Percentiles rank a stretch among this genome's conserved stretches.
These are phyloP conservation scores for Camarhynchus parvulus DNA, from an alignment of 2,113 vertebrate species.

Conservation along the genomic window DNA sequence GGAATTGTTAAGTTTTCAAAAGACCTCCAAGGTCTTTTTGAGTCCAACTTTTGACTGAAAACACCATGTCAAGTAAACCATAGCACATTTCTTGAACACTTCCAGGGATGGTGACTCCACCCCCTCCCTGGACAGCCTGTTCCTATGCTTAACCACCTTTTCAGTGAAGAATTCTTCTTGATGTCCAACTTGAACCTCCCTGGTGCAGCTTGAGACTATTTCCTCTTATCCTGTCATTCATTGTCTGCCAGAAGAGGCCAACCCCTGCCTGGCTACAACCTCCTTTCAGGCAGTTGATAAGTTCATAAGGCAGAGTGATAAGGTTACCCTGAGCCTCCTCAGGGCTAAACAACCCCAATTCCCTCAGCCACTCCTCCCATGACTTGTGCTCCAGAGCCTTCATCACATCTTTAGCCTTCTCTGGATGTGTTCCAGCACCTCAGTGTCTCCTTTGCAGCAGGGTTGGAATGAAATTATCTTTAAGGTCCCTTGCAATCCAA, in stretches of 20 bases:
- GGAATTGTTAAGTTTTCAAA: not conserved
- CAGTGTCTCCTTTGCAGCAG: not conserved
- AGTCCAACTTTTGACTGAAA: not conserved
- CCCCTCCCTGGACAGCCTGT: fast-evolving
- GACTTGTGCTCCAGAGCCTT: not conserved
- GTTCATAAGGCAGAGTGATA: too few species aligned
- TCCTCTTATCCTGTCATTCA: not conserved
- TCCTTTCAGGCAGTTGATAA: not conserved
- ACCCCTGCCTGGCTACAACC: not conserved
- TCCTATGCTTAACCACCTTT: not conserved
- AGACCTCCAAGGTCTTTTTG: not conserved
- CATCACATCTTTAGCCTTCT: not conserved
- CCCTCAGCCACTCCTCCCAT: not conserved
- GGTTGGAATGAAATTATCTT: not conserved
- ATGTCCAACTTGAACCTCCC: not conserved
- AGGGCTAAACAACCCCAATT: not conserved
- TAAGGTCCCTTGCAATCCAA: not conserved
- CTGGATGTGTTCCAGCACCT: not conserved
- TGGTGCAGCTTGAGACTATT: not conserved
- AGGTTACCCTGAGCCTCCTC: not conserved
- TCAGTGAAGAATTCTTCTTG: not conserved
- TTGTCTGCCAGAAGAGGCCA: not conserved
- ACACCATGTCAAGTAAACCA: not conserved
- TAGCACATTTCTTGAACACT: not conserved
- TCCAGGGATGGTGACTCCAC: not conserved